These are phyloP conservation scores for Echinarachnius parma DNA, from an alignment of 53 echinoderm and acorn worm genomes.

Conservation along the genomic window DNA sequence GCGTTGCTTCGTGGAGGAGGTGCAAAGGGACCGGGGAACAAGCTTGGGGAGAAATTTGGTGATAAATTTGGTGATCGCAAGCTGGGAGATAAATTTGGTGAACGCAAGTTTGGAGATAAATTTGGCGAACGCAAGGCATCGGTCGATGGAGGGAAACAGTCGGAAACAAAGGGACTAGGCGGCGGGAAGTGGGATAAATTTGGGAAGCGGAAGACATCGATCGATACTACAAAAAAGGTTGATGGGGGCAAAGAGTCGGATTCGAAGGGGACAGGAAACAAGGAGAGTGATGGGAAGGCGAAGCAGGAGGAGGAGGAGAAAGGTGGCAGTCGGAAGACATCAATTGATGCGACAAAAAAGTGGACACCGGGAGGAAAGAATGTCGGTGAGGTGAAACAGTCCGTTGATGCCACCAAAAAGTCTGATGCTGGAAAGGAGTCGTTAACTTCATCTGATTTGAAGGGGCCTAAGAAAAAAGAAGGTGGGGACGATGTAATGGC, in stretches of 20 bases:
- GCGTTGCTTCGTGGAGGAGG: constrained; percentile 42
- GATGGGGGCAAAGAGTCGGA: too few species aligned
- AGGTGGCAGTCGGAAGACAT: not conserved
- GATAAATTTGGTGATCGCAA: not conserved
- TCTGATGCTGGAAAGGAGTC: not conserved
- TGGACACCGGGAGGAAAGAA: not conserved
- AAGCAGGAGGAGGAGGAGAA: not conserved
- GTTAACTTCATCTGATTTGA: not conserved
- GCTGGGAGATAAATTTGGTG: too few species aligned
- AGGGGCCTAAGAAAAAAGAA: too few species aligned
- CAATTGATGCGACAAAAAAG: not conserved
- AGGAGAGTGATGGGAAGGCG: not conserved
- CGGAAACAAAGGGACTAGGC: too few species aligned
- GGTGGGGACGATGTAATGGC: too few species aligned
- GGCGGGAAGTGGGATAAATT: too few species aligned
- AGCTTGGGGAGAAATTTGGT: not conserved
- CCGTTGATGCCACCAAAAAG: not conserved
- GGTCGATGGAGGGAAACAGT: too few species aligned
- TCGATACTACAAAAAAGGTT: too few species aligned
- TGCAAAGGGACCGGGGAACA: not conserved
- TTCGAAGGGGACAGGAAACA: too few species aligned
- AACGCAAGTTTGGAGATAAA: too few species aligned
- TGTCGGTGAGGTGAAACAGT: not conserved
- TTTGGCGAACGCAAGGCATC: too few species aligned
- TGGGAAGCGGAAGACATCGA: too few species aligned